Evolutionary conservation across 2,113 vertebrate species (phyloP).

Genomic region (Gymnarchus niloticus): DNA sequence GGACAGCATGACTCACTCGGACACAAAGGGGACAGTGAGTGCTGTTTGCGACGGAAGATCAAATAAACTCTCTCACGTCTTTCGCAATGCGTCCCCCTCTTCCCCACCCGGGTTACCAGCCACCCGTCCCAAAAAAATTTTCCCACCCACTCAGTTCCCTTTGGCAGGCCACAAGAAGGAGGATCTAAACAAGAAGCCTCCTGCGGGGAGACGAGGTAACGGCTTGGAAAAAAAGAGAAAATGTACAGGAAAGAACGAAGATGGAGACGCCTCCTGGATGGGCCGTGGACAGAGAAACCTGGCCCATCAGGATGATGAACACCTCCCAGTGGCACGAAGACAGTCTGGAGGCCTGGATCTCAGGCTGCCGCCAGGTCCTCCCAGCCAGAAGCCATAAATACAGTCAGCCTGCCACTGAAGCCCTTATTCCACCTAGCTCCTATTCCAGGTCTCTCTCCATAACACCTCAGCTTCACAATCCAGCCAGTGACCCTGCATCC

Average conservation of each 20-base stretch:
- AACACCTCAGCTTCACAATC: neutral
- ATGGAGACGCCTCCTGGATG: neutral
- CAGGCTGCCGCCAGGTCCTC: neutral
- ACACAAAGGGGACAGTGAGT: constrained; percentile 17
- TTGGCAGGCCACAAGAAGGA: neutral
- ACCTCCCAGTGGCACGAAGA: neutral
- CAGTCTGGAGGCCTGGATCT: neutral
- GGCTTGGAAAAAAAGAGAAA: neutral
- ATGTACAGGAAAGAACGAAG: neutral
- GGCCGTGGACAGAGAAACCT: neutral
- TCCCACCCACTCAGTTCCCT: neutral
- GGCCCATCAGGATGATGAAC: neutral
- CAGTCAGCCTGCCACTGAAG: neutral
- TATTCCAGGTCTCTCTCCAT: neutral
- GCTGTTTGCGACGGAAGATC: neutral
- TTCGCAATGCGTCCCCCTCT: too few species aligned
- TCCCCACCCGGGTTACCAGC: neutral
- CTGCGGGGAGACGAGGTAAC: neutral
- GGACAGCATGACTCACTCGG: constrained; percentile 12
- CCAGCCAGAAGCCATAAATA: neutral
- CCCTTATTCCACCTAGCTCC: neutral
- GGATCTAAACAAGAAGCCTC: neutral
- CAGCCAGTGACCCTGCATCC: neutral
- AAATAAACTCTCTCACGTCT: too few species aligned
- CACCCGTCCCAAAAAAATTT: constrained; percentile 14